These are phyloP conservation scores for Rhyzopertha dominica DNA, from an alignment of 1,140 invertebrate genomes.

Conservation along the genomic window DNA sequence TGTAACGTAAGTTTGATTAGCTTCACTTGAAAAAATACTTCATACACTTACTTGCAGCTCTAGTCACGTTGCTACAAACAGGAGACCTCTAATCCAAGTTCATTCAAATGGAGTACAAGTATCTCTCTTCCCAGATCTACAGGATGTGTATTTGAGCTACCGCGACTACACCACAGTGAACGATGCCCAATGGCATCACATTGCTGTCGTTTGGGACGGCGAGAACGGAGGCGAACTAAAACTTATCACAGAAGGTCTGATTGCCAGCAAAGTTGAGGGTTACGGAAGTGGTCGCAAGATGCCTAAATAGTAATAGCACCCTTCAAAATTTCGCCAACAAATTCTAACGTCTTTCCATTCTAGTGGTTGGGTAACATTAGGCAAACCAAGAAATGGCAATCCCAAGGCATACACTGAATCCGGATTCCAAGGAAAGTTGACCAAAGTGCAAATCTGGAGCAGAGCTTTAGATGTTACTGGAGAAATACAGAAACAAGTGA, in stretches of 20 bases:
- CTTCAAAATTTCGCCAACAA: not conserved
- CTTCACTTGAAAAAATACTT: not conserved
- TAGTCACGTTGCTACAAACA: constrained; percentile 71
- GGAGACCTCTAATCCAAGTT: constrained; percentile 78
- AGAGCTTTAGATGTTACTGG: constrained; percentile 83
- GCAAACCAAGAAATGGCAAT: constrained; percentile 73
- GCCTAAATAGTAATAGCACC: constrained; percentile 75
- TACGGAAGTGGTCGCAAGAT: constrained; percentile 75
- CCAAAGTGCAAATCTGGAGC: constrained; percentile 92
- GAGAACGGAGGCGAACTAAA: constrained; percentile 74
- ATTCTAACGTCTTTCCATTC: constrained; percentile 32
- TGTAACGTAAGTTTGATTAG: constrained; percentile 58
- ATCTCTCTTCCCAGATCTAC: constrained; percentile 79
- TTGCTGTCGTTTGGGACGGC: constrained; percentile 91
- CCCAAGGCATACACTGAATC: constrained; percentile 72
- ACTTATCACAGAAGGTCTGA: constrained; percentile 87
- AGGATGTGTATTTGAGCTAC: constrained; percentile 87
- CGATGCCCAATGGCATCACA: constrained; percentile 95
- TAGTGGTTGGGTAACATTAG: constrained; percentile 88
- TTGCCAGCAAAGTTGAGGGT: constrained; percentile 81
- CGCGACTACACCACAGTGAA: constrained; percentile 89
- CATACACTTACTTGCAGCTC: constrained; percentile 50
- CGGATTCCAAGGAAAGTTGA: constrained; percentile 92
- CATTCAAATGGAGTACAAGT: constrained; percentile 87
- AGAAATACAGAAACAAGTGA: constrained; percentile 90